These are phyloP conservation scores for Phaetusa simplex DNA, from an alignment of 2,113 vertebrate genomes.

Conservation along the genomic window DNA sequence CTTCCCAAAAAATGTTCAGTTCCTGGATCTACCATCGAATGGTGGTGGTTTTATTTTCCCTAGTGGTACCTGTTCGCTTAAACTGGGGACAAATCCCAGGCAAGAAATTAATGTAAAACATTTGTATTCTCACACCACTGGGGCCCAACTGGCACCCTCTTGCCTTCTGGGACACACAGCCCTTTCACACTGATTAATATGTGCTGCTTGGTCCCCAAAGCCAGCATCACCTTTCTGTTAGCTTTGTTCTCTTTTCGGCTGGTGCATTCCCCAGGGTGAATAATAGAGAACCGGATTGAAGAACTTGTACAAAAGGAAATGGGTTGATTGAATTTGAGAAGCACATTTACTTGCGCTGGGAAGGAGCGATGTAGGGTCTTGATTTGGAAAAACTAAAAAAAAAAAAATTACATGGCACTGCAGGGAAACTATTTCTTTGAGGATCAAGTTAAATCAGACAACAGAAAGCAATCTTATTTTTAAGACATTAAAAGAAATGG, in stretches of 20 bases:
- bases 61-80: neutral
- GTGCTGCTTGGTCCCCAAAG: neutral
- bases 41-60: neutral
- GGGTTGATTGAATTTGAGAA: neutral
- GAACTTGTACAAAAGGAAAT: neutral
- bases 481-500: neutral
- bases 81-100: neutral
- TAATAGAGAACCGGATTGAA: neutral
- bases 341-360: neutral
- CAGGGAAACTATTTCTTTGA: neutral
- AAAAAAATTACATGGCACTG: neutral
- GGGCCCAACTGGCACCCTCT: neutral
- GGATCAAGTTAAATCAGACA: neutral
- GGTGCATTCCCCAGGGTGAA: neutral
- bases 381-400: neutral
- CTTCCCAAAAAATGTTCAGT: accelerated
- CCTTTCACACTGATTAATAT: neutral
- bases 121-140: neutral
- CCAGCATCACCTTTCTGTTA: neutral
- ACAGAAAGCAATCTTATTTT: neutral
- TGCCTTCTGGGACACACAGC: neutral
- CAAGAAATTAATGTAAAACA: neutral
- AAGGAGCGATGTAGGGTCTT: accelerated
- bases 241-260: neutral
- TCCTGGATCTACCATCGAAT: neutral